Percentiles rank a stretch among this genome's conserved stretches.
These are phyloP conservation scores for Seladonia tumulorum DNA, from an alignment of 2,888 invertebrate species.

Conservation along the genomic window DNA sequence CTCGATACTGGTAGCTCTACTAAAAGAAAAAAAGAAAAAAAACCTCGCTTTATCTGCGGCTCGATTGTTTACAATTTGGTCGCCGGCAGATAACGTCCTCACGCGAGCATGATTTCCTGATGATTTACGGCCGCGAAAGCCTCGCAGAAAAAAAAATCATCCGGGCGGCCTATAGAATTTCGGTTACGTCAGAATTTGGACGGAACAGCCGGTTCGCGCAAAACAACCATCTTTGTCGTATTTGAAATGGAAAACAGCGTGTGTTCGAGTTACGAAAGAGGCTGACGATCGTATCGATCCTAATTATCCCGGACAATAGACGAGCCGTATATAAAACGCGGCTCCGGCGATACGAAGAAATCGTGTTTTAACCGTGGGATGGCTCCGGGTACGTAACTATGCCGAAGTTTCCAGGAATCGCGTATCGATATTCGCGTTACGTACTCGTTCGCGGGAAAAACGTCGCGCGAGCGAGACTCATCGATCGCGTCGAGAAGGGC, in stretches of 20 bases:
- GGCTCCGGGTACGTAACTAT: background rate
- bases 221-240: constrained; percentile 12
- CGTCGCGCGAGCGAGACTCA: background rate
- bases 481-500: background rate
- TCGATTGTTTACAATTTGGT: background rate
- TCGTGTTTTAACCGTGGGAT: constrained; percentile 23
- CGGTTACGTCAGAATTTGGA: constrained; percentile 4
- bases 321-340: constrained; percentile 16
- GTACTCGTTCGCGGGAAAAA: background rate
- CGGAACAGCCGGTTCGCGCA: background rate
- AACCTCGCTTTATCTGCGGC: background rate
- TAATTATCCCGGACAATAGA: constrained; percentile 33
- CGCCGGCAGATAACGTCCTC: background rate
- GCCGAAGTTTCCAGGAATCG: constrained; percentile 31
- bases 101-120: background rate
- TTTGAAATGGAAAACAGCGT: constrained; percentile 16
- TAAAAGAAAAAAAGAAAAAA: background rate
- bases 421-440: constrained; percentile 26
- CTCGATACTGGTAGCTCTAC: background rate
- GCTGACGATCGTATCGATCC: constrained; percentile 20
- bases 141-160: background rate
- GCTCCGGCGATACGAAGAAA: constrained; percentile 22
- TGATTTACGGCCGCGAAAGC: background rate
- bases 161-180: background rate
- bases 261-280: constrained; percentile 24